Percentiles rank a stretch among this genome's conserved stretches.
Conservation (phyloP, 2,113 vertebrate genomes). For the Cyprinodon variegatus region DNA sequence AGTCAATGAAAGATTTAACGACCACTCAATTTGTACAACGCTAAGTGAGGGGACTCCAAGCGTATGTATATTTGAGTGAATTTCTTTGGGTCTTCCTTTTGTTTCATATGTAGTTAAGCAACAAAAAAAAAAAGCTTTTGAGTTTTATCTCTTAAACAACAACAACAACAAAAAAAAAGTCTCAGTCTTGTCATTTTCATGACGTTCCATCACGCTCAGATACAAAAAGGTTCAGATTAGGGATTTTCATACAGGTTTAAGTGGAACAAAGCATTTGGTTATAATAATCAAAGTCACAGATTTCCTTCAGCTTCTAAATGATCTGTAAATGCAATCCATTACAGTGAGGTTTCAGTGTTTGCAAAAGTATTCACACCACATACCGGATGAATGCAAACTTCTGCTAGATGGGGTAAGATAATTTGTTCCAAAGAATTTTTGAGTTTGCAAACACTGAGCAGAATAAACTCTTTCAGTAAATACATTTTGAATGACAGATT, state of each 20-base stretch:
- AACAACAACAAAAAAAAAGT: not conserved
- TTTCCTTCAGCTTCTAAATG: not conserved
- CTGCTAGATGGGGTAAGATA: not conserved
- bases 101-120: conserved; percentile 3
- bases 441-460: conserved; percentile 3
- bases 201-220: not conserved
- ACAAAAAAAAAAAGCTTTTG: not conserved
- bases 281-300: not conserved
- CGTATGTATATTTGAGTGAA: conserved; percentile 28
- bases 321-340: no score
- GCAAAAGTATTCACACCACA: no score
- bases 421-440: not conserved
- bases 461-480: not conserved
- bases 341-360: no score
- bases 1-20: conserved; percentile 72
- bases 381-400: no score
- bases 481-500: not conserved
- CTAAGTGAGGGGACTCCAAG: conserved; percentile 34
- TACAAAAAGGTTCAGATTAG: no score
- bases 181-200: not conserved
- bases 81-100: conserved; percentile 9
- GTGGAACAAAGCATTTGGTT: not conserved
- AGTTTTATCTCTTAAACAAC: not conserved
- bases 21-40: conserved; percentile 59
- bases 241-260: no score